Base-by-base conservation (phyloP, 2,888 invertebrate species). In the Ceramica pisi region DNA sequence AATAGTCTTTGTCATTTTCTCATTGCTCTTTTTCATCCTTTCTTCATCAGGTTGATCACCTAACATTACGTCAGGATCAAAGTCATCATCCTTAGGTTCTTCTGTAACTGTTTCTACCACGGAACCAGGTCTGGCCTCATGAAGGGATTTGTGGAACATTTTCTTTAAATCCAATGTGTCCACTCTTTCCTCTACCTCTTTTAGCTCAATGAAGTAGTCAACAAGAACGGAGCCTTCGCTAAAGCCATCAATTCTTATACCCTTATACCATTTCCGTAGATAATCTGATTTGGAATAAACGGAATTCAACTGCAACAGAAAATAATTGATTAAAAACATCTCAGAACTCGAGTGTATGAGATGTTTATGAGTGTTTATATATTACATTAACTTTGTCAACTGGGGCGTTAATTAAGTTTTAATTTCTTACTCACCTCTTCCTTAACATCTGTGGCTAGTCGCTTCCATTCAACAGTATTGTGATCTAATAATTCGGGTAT, bases 191-290 rank as follows among this genome's bases (percentile, higher is more conserved):
- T 97, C 97, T 5, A 98, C 96, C 84, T 98, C 97, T 81, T 97
- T 97, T 73, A 99, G 92, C 93, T 98, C 98, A 21, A 99, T 97
- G 83, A 98, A 97, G 90, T 98, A 99, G 91, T 99, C 99, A 19
- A 98, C 98, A 21, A 99, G 95, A 60, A 99, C 97, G 84, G 98
- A 98, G 70, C 98, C 98, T 90, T 98, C 97, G 89, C 98, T 98
- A 91, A 98, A 98, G 78, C 98, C 98, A 89, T 99, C 99, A 79
- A 99, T 98, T 81, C 98, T 97, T 75, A 98, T 97, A 86, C 97
- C 98, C 88, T 98, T 98, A 92, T 98, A 98, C 98, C 98, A 98
- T 88, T 97, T 97, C 74, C 96, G 97, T 14, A 98, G 94, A 69
- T 97, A 94, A 38, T 97, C 97, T 1, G 98, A 98, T 89, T 97